Conservation (phyloP, 2,797 vertebrate species). For the Coregonus sp. region DNA sequence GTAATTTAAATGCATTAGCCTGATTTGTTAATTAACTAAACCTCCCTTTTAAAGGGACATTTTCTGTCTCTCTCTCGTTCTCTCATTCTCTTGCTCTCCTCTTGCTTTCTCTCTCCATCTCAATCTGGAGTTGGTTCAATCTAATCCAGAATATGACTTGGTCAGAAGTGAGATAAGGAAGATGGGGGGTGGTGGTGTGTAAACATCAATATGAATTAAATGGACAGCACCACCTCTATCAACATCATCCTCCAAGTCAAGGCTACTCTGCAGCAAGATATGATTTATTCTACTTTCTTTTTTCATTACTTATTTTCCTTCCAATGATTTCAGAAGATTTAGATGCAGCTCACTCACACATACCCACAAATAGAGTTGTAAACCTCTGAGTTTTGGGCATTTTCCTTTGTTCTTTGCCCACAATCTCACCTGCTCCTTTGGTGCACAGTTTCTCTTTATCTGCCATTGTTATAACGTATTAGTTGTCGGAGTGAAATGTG, state of each 20-base stretch:
- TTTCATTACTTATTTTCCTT: slow-evolving; percentile 8
- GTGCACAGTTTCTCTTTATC: background rate
- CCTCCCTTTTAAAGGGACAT: background rate
- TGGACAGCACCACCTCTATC: slow-evolving; percentile 55
- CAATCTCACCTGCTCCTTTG: background rate
- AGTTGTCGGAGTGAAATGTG: slow-evolving; percentile 13
- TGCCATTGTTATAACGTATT: slow-evolving; percentile 12
- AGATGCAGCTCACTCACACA: slow-evolving; percentile 11
- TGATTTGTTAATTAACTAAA: too few species aligned
- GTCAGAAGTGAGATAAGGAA: slow-evolving; percentile 61
- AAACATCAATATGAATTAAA: slow-evolving; percentile 66
- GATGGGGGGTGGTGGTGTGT: slow-evolving; percentile 50
- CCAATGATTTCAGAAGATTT: background rate
- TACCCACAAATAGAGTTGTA: background rate
- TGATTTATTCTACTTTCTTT: slow-evolving; percentile 49
- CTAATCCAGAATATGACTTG: slow-evolving; percentile 64
- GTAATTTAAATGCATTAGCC: too few species aligned
- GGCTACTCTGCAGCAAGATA: slow-evolving; percentile 54
- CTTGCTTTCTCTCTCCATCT: slow-evolving; percentile 13
- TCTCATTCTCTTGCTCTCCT: background rate
- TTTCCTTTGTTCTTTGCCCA: slow-evolving; percentile 2
- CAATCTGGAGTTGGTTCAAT: slow-evolving; percentile 44
- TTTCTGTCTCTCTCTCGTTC: background rate
- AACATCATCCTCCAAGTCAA: slow-evolving; percentile 65
- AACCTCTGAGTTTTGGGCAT: background rate